Conservation (phyloP, 2,113 vertebrate genomes). For the Pseudois nayaur region DNA sequence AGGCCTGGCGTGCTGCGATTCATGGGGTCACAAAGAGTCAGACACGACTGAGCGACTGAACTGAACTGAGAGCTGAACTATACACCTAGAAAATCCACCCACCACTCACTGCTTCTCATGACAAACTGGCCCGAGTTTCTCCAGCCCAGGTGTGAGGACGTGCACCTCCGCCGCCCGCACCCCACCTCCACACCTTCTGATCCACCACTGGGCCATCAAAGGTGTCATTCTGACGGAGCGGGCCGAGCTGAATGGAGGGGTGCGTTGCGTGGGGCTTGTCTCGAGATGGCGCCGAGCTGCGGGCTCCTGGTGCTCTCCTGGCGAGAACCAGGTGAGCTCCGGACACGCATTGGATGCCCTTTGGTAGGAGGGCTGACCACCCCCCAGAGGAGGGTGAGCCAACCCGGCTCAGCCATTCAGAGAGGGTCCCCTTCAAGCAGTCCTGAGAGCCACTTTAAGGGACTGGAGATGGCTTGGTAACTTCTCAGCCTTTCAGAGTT, state of each 20-base stretch:
- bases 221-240: not conserved
- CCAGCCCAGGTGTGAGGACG: not conserved
- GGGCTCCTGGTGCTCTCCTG: not conserved
- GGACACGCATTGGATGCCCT: rapidly evolving
- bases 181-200: not conserved
- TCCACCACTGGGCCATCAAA: not conserved
- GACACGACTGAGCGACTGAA: no score
- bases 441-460: not conserved
- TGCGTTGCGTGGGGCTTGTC: not conserved
- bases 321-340: not conserved
- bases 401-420: not conserved
- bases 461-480: not conserved
- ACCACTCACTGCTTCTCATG: not conserved
- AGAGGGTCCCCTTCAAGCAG: not conserved
- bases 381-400: not conserved
- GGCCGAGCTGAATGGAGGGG: not conserved
- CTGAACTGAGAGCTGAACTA: not conserved
- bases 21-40: no score
- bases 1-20: no score
- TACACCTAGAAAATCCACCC: not conserved
- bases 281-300: not conserved
- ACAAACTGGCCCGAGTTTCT: not conserved
- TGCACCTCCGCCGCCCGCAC: rapidly evolving
- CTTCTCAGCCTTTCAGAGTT: not conserved
- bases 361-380: not conserved